These are phyloP conservation scores for Ciona savignyi DNA, from an alignment of 23 tunicate species.

Conservation along the genomic window DNA sequence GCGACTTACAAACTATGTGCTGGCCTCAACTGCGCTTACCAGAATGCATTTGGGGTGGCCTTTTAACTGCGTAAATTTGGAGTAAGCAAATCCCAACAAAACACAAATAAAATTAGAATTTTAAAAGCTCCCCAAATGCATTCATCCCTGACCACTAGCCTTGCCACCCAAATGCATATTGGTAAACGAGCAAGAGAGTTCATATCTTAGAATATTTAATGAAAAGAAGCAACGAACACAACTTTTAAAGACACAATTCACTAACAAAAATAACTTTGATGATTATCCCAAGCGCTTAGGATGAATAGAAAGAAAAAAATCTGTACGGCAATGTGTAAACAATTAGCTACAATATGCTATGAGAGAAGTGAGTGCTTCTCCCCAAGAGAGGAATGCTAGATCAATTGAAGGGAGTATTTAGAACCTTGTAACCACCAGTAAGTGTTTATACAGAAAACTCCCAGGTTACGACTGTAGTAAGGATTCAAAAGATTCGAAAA, in stretches of 20 bases:
- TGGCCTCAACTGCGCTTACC: not conserved
- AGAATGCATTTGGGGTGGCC: conserved; percentile 23
- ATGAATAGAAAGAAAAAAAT: too few species aligned
- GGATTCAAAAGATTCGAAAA: conserved; percentile 83
- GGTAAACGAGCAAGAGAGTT: not conserved
- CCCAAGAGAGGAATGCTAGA: not conserved
- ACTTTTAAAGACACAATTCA: too few species aligned
- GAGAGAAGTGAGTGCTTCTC: not conserved
- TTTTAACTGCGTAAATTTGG: not conserved
- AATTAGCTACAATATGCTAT: too few species aligned
- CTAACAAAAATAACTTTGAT: not conserved
- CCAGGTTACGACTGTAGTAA: conserved; percentile 29
- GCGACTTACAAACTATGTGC: not conserved
- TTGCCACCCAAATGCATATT: conserved; percentile 17
- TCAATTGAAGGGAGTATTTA: not conserved
- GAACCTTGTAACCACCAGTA: not conserved
- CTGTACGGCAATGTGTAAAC: not conserved
- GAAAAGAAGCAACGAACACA: not conserved
- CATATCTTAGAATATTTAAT: not conserved
- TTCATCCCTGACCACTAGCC: not conserved
- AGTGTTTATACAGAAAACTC: not conserved
- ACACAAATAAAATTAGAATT: not conserved
- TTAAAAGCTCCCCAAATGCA: conserved; percentile 18
- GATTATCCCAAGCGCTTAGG: not conserved
- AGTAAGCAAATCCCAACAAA: not conserved